These are phyloP conservation scores for Cirrhinus mrigala DNA, from an alignment of 2,797 vertebrate genomes.

Conservation along the genomic window DNA sequence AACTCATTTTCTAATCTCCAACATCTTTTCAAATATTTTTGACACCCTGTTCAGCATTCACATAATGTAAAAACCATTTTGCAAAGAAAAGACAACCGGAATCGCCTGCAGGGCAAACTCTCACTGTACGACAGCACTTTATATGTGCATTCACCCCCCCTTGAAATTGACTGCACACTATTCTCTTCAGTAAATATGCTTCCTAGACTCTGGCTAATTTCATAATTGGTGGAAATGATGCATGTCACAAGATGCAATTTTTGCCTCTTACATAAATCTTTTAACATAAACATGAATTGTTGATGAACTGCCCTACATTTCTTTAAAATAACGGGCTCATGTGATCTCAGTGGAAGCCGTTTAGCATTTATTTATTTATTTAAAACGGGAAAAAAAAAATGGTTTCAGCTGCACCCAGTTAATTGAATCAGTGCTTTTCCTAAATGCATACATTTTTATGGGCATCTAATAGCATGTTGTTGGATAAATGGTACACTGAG, in stretches of 20 bases:
- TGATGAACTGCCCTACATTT: conserved; percentile 27
- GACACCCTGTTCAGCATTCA: not conserved
- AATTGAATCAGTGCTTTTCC: conserved; percentile 34
- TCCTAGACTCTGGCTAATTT: conserved; percentile 40
- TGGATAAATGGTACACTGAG: conserved; percentile 3
- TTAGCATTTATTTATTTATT: conserved; percentile 26
- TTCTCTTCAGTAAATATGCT: conserved; percentile 21
- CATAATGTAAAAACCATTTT: not conserved
- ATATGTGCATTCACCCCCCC: not conserved
- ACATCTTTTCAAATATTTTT: not conserved
- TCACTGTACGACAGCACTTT: not conserved
- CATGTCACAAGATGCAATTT: conserved; percentile 69
- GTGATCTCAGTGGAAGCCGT: conserved; percentile 25
- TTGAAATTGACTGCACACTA: conserved; percentile 28
- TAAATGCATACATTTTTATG: conserved; percentile 9
- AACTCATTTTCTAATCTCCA: not conserved
- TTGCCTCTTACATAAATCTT: conserved; percentile 1
- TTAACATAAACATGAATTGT: conserved; percentile 51
- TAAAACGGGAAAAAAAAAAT: conserved; percentile 18
- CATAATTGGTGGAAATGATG: conserved; percentile 58
- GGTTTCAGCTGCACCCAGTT: conserved; percentile 19
- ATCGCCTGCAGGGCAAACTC: not conserved
- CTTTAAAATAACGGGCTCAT: conserved; percentile 29
- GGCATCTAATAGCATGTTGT: conserved; percentile 12
- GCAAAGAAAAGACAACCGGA: not conserved